Percentiles rank a stretch among this genome's conserved stretches.
Conservation (phyloP, 2,113 vertebrate genomes). For the Apistogramma diplotaenia region DNA sequence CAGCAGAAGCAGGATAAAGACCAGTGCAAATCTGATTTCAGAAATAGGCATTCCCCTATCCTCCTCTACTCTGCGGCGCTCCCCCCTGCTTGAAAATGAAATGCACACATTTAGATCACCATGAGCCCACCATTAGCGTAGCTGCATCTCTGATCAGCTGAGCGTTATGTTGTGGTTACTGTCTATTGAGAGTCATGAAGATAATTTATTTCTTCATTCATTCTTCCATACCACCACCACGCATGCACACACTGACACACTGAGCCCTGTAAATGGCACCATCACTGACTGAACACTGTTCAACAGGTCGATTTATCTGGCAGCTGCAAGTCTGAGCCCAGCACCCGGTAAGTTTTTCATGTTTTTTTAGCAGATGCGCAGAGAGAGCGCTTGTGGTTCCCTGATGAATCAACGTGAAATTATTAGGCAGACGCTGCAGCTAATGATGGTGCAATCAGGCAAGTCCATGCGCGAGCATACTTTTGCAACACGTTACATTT, state of each 20-base stretch:
- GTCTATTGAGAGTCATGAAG: background rate
- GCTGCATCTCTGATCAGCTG: background rate
- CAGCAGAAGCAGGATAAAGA: background rate
- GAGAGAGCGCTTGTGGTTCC: background rate
- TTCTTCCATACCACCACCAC: background rate
- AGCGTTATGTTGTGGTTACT: background rate
- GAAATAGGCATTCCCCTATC: background rate
- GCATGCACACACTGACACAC: background rate
- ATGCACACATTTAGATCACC: background rate
- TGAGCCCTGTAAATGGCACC: background rate
- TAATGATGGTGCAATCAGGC: conserved; percentile 14
- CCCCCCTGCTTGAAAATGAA: background rate
- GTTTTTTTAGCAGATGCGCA: background rate
- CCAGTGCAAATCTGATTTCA: conserved; percentile 38
- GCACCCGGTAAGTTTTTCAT: background rate
- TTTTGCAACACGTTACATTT: background rate
- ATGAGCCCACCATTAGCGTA: background rate
- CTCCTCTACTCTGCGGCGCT: background rate
- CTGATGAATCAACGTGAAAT: background rate
- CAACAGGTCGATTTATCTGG: background rate
- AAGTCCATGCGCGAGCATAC: background rate
- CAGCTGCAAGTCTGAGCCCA: background rate
- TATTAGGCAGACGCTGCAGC: background rate
- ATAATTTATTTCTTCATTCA: background rate
- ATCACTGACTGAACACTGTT: background rate